phyloP scores from a whole-genome alignment of 2,113 vertebrate genomes.

The Nothobranchius kuhntae region DNA sequence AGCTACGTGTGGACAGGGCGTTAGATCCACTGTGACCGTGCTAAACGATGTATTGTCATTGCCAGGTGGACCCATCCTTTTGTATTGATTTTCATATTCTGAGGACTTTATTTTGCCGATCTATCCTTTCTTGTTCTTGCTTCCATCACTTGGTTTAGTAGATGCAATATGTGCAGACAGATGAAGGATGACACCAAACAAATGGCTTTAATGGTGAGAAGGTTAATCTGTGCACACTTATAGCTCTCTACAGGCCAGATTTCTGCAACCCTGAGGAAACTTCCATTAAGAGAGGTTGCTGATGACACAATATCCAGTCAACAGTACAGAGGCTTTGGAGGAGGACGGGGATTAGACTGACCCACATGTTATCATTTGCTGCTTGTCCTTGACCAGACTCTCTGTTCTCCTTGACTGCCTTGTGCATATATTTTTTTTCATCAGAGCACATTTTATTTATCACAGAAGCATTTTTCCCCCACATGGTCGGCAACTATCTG shows the following conservation, averaged over 20 bases:
- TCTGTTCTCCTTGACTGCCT: slow-evolving; percentile 60
- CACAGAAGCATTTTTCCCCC: slow-evolving; percentile 48
- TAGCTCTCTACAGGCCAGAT: slow-evolving; percentile 28
- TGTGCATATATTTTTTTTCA: slow-evolving; percentile 44
- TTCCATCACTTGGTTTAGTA: background rate
- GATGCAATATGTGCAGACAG: slow-evolving; percentile 31
- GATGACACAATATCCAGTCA: slow-evolving; percentile 55
- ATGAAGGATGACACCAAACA: slow-evolving; percentile 35
- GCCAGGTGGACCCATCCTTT: background rate
- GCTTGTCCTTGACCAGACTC: slow-evolving; percentile 62
- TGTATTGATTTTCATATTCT: slow-evolving; percentile 7
- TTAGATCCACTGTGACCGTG: no score
- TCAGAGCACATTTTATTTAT: slow-evolving; percentile 54
- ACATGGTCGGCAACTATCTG: slow-evolving; percentile 50
- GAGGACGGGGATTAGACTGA: slow-evolving; percentile 55
- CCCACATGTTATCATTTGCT: slow-evolving; percentile 49
- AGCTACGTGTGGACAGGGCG: no score
- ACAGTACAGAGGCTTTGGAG: slow-evolving; percentile 44
- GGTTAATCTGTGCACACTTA: slow-evolving; percentile 50
- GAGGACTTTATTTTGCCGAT: background rate
- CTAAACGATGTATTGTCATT: background rate
- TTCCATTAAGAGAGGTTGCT: slow-evolving; percentile 64
- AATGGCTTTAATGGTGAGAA: slow-evolving; percentile 29
- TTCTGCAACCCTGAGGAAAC: slow-evolving; percentile 49
- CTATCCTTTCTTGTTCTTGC: background rate